Conservation (phyloP, 2,113 vertebrate species). For the Paradisaea rubra region DNA sequence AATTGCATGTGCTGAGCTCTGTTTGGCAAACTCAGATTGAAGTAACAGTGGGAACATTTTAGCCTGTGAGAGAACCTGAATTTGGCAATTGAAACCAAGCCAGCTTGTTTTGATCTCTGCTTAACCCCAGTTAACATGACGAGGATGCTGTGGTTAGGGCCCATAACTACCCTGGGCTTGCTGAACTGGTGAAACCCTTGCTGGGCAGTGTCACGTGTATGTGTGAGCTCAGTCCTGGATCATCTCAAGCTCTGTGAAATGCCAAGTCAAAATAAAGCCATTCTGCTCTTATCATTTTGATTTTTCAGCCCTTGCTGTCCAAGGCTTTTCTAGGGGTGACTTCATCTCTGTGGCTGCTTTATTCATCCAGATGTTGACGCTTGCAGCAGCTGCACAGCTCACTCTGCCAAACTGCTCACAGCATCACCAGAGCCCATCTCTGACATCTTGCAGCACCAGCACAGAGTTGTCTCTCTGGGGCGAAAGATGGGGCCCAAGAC, state of each 20-base stretch:
- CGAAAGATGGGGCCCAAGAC: background rate
- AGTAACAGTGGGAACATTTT: background rate
- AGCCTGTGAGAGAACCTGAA: background rate
- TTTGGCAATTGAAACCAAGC: background rate
- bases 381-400: background rate
- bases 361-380: background rate
- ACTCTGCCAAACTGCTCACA: background rate
- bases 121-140: background rate
- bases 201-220: fast-evolving
- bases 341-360: background rate
- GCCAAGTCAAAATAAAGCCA: background rate
- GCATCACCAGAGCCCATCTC: fast-evolving
- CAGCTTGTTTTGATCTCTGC: background rate
- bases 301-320: background rate
- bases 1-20: background rate
- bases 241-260: background rate
- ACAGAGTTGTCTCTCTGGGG: background rate
- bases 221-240: background rate
- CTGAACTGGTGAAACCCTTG: background rate
- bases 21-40: background rate
- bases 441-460: fast-evolving
- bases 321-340: background rate
- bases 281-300: background rate
- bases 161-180: background rate
- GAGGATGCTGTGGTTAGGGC: background rate